A percentile compares a stretch with the other conserved stretches of the same genome.
phyloP scores from a whole-genome alignment of 2,888 invertebrate genomes.

The Daptonema setosum region DNA sequence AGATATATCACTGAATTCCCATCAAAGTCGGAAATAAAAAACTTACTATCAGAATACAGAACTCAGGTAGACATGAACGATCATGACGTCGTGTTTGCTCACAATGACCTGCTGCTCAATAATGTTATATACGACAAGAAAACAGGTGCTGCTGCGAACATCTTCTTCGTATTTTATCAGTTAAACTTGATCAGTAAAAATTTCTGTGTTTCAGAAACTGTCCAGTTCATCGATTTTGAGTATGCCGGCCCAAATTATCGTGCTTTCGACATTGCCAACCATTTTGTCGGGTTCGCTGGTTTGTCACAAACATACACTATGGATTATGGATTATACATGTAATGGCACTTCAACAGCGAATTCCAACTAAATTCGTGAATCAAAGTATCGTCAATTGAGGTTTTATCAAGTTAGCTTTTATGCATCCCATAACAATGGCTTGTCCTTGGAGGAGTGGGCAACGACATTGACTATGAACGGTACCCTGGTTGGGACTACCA shows the following conservation, averaged over 20 bases:
- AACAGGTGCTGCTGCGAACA: constrained; percentile 15
- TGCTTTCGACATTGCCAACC: constrained; percentile 86
- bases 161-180: neutral
- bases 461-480: neutral
- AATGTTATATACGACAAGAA: constrained; percentile 64
- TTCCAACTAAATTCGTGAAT: too few species aligned
- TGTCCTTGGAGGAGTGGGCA: neutral
- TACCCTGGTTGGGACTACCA: neutral
- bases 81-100: constrained; percentile 58
- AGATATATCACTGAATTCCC: neutral
- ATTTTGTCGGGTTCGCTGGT: constrained; percentile 92
- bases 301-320: too few species aligned
- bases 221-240: constrained; percentile 89
- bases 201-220: constrained; percentile 32
- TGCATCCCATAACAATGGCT: neutral
- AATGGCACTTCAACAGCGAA: too few species aligned
- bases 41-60: neutral
- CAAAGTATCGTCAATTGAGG: too few species aligned
- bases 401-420: too few species aligned
- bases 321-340: too few species aligned
- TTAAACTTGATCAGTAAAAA: neutral
- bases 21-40: neutral
- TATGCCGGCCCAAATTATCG: constrained; percentile 81
- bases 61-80: constrained; percentile 8
- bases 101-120: constrained; percentile 83